These are phyloP conservation scores for Hypotaenidia okinawae DNA, from an alignment of 2,797 vertebrate species.

Conservation along the genomic window DNA sequence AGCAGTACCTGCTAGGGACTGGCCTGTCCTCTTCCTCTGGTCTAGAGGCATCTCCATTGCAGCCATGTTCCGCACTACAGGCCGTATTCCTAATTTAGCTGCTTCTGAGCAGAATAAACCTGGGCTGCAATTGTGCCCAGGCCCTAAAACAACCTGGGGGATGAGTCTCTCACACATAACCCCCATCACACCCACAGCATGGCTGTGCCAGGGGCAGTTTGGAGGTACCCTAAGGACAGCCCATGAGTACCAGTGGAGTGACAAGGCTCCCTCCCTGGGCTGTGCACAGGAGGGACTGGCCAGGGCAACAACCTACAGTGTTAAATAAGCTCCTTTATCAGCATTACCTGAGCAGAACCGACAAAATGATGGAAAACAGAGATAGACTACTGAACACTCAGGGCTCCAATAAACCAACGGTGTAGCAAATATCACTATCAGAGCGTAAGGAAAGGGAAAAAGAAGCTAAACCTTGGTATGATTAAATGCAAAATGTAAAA, in stretches of 20 bases:
- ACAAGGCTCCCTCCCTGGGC: rapidly evolving
- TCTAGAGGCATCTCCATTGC: not conserved
- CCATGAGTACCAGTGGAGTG: not conserved
- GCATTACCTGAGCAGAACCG: not conserved
- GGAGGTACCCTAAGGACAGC: not conserved
- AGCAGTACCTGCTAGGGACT: not conserved
- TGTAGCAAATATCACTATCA: not conserved
- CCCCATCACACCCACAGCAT: not conserved
- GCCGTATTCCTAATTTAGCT: not conserved
- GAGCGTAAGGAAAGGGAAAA: not conserved
- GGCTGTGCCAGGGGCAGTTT: rapidly evolving
- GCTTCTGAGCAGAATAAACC: not conserved
- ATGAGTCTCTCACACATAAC: rapidly evolving
- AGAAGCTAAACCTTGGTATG: not conserved
- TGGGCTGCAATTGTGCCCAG: not conserved
- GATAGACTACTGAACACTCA: not conserved
- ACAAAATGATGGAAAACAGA: not conserved
- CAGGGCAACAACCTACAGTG: not conserved
- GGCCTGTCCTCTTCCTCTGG: not conserved
- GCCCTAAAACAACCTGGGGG: not conserved
- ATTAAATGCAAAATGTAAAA: conserved; percentile 37
- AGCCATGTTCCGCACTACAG: too few relatives aligned
- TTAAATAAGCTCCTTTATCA: not conserved
- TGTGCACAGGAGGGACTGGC: not conserved
- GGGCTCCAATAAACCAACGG: not conserved